Percentiles rank a stretch among this genome's conserved stretches.
phyloP scores from a whole-genome alignment of 1,140 invertebrate species.

The Pissodes strobi region DNA sequence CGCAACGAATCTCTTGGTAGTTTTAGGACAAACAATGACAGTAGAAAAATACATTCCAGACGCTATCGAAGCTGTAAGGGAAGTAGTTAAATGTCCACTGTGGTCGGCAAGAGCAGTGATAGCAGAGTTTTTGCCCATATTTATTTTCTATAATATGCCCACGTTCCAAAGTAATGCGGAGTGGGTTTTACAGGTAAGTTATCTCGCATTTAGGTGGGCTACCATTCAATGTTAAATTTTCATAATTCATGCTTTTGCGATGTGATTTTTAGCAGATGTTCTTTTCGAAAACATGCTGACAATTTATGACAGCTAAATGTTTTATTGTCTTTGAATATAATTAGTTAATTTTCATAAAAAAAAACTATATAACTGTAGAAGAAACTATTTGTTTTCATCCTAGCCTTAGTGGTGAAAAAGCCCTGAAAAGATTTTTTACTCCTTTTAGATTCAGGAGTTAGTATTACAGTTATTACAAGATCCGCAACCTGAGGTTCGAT shows the following conservation, averaged over 20 bases:
- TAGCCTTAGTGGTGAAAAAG: neutral
- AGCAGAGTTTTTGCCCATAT: constrained; percentile 77
- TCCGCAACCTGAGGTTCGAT: constrained; percentile 75
- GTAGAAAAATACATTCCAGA: constrained; percentile 59
- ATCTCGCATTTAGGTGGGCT: neutral
- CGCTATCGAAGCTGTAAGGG: constrained; percentile 59
- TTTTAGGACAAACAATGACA: constrained; percentile 64
- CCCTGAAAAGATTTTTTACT: constrained; percentile 14
- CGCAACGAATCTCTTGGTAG: constrained; percentile 68
- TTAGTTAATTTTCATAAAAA: too few species aligned
- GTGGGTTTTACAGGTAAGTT: constrained; percentile 60
- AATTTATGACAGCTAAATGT: too few species aligned
- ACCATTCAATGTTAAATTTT: neutral
- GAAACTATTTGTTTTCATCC: neutral
- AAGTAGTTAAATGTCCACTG: constrained; percentile 62
- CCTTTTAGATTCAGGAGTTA: constrained; percentile 63
- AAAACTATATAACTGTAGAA: neutral
- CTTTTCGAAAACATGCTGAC: too few species aligned
- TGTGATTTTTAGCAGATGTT: too few species aligned
- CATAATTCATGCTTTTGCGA: neutral
- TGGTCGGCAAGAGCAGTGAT: constrained; percentile 78
- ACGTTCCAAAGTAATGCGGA: constrained; percentile 63
- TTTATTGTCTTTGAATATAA: too few species aligned
- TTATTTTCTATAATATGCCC: constrained; percentile 85
- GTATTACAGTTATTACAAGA: constrained; percentile 71